Evolutionary conservation across 2,113 vertebrate species (phyloP).

Genomic region (Scolopax mira): DNA sequence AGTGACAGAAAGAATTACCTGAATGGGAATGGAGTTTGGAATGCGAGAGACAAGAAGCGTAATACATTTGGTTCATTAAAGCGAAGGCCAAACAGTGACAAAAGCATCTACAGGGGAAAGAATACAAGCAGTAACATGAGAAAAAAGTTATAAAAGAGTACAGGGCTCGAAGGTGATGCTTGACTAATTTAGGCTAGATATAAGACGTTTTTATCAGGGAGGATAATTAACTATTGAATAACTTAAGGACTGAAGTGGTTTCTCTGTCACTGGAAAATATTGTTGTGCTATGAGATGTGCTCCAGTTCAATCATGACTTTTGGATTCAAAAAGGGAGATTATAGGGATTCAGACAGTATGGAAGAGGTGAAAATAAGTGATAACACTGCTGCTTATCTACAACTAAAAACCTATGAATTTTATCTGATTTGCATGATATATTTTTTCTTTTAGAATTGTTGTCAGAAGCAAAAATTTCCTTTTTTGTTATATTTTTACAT

Average conservation of each 20-base stretch:
- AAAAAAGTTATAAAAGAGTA: background rate
- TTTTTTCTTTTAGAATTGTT: background rate
- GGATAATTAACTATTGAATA: background rate
- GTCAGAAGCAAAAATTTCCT: background rate
- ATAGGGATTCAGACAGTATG: background rate
- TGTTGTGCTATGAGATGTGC: background rate
- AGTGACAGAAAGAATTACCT: background rate
- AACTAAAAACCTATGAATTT: background rate
- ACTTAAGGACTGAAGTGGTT: background rate
- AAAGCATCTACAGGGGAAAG: background rate
- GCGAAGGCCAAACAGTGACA: background rate
- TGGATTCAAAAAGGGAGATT: background rate
- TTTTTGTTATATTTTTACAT: background rate
- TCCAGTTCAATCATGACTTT: background rate
- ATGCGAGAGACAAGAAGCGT: background rate
- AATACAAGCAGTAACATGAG: background rate
- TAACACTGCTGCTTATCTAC: background rate
- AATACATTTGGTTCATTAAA: background rate
- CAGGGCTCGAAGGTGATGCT: background rate
- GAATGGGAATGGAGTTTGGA: background rate
- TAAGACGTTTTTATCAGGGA: background rate
- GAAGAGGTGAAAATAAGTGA: background rate
- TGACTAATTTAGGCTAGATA: background rate
- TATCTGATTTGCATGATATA: background rate
- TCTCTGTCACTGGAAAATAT: background rate